Evolutionary conservation across 2,888 invertebrate genomes (phyloP).

Genomic region (Xanthorhoe spadicearia): DNA sequence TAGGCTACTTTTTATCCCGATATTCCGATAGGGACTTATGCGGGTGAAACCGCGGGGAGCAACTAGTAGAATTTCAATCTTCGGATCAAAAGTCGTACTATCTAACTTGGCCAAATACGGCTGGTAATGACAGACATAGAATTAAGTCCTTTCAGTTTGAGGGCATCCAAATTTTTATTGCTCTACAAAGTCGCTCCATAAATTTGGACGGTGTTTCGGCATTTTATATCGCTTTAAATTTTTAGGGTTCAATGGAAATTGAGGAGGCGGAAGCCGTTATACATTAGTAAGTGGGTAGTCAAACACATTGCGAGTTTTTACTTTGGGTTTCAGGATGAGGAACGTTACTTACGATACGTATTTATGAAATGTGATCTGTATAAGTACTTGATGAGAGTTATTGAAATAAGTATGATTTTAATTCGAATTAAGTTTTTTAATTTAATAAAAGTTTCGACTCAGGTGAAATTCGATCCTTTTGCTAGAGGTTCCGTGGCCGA

Average conservation of each 20-base stretch:
- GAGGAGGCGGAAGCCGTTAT: slow-evolving; percentile 26
- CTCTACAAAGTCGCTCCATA: slow-evolving; percentile 44
- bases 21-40: too few species aligned
- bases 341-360: neutral
- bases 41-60: too few species aligned
- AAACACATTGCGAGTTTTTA: slow-evolving; percentile 20
- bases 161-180: slow-evolving; percentile 43
- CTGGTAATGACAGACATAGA: slow-evolving; percentile 21
- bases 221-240: slow-evolving; percentile 41
- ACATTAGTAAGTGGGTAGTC: slow-evolving; percentile 29
- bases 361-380: neutral
- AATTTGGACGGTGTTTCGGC: slow-evolving; percentile 38
- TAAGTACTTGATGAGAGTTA: too few species aligned
- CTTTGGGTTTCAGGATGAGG: slow-evolving; percentile 3
- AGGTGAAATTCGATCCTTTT: too few species aligned
- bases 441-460: too few species aligned
- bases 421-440: slow-evolving; percentile 33
- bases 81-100: too few species aligned
- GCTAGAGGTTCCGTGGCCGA: too few species aligned
- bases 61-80: too few species aligned
- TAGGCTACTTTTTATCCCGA: too few species aligned
- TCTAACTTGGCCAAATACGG: neutral
- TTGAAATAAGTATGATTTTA: too few species aligned
- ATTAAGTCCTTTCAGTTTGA: slow-evolving; percentile 35
- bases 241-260: slow-evolving; percentile 38